phyloP scores from a whole-genome alignment of 1,140 invertebrate species.

The Palaemon carinicauda region DNA sequence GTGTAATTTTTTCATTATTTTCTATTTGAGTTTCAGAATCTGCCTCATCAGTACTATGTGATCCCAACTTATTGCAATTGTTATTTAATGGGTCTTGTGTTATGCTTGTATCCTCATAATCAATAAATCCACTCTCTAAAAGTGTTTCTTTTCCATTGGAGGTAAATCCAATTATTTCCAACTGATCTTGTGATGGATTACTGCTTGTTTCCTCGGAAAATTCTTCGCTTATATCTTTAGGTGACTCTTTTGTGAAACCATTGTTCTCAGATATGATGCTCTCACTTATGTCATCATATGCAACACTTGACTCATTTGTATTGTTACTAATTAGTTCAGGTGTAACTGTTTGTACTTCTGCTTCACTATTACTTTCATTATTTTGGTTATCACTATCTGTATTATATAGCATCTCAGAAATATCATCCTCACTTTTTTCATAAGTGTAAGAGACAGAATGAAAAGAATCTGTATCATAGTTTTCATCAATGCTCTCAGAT shows the following conservation, averaged over 20 bases:
- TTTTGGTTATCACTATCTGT: not conserved
- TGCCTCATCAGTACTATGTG: no score
- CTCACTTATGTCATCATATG: not conserved
- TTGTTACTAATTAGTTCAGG: not conserved
- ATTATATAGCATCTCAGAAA: not conserved
- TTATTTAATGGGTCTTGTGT: not conserved
- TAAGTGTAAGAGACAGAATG: not conserved
- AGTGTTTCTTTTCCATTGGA: not conserved
- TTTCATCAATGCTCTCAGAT: not conserved
- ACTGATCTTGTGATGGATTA: not conserved
- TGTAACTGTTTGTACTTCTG: not conserved
- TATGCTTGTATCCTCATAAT: not conserved
- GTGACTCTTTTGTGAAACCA: not conserved
- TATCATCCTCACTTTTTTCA: not conserved
- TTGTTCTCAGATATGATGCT: not conserved
- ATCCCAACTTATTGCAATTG: not conserved
- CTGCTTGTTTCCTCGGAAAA: not conserved
- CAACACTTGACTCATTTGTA: not conserved
- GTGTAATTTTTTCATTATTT: no score
- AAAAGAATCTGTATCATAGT: constrained; percentile 19
- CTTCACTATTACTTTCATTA: not conserved
- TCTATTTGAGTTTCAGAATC: no score
- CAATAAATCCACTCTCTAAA: not conserved
- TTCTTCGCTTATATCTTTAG: not conserved
- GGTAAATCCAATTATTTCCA: not conserved